Evolutionary conservation across 1,140 invertebrate species (phyloP), one percentile per base, ranked within the genome.

Genomic region (Neuroterus valhalla): DNA sequence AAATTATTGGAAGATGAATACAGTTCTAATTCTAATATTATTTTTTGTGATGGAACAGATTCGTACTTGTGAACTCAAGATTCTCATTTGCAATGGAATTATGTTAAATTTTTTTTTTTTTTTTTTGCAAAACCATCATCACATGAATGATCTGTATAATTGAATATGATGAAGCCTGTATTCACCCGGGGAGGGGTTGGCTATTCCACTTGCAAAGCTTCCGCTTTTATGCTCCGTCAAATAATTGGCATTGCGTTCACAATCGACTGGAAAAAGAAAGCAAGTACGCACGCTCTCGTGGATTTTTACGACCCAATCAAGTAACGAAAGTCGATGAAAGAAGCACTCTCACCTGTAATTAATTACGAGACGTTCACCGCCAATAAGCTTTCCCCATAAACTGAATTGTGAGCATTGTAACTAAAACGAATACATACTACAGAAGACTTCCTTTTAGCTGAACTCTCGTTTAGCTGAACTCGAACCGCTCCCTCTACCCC

Each of bases 321-420:
- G 75, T 75, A 85, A 85, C 70, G 82, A 67, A 79, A 81, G 79
- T 85, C 83, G 83, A 85, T 87, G 85, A 86, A 87, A 85, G 80
- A 82, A 82, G 80, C 72, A 73, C 66, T 77, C 71, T 71, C 66
- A 55, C 62, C 68, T 67, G 83, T 85, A 86, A 86, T 87, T 87
- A 87, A 86, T 87, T 86, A 84, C 78, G 75, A 80, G 81, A 82
- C 82, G 80, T 83, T 86, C 76, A 75, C 82, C 76, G 52, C 75
- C 77, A 71, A 71, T 77, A 70, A 73, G 45, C 75, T 72, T 67
- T 44, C 52, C 71, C 75, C 72, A 77, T 83, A 81, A 80, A 84
- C 66, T 77, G 75, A 50, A 71, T 73, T 76, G 72, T 77, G 72
- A 26, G 21, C 48, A 55, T 71, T 50, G 48, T 52, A 44, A 62